Evolutionary conservation across 1,140 invertebrate genomes (phyloP).

Genomic region (Eulimnadia texana): DNA sequence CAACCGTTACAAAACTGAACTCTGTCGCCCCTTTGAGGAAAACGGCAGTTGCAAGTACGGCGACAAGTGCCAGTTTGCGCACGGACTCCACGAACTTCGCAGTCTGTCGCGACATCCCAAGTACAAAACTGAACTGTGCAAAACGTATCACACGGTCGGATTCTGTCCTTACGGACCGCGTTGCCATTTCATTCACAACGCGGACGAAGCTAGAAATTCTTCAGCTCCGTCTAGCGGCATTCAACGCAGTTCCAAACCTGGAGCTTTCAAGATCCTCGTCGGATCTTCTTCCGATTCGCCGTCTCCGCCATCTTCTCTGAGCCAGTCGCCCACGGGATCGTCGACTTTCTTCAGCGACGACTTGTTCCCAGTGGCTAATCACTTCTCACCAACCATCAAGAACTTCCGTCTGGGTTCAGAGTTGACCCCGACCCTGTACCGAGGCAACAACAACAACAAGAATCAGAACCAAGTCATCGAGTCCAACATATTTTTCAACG

Average conservation of each 20-base stretch:
- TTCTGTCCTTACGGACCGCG: conserved; percentile 96
- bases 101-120: conserved; percentile 90
- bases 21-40: conserved; percentile 91
- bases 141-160: conserved; percentile 91
- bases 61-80: conserved; percentile 98
- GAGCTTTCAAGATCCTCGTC: not conserved
- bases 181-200: conserved; percentile 98
- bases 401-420: conserved; percentile 1
- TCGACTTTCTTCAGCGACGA: conserved; percentile 50
- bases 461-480: not conserved
- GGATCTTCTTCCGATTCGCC: conserved; percentile 25
- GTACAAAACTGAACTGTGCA: conserved; percentile 97
- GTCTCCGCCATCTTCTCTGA: conserved; percentile 34
- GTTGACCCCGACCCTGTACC: not conserved
- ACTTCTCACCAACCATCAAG: conserved; percentile 3
- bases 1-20: conserved; percentile 92
- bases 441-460: conserved; percentile 6
- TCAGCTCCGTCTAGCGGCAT: conserved; percentile 9
- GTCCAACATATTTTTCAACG: too few relatives aligned
- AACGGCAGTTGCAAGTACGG: conserved; percentile 93
- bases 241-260: conserved; percentile 17
- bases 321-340: conserved; percentile 50
- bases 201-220: conserved; percentile 54
- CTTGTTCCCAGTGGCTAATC: conserved; percentile 6
- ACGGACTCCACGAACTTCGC: conserved; percentile 80